Evolutionary conservation across 2,113 vertebrate genomes (phyloP).

Genomic region (Ochotona curzoniae): DNA sequence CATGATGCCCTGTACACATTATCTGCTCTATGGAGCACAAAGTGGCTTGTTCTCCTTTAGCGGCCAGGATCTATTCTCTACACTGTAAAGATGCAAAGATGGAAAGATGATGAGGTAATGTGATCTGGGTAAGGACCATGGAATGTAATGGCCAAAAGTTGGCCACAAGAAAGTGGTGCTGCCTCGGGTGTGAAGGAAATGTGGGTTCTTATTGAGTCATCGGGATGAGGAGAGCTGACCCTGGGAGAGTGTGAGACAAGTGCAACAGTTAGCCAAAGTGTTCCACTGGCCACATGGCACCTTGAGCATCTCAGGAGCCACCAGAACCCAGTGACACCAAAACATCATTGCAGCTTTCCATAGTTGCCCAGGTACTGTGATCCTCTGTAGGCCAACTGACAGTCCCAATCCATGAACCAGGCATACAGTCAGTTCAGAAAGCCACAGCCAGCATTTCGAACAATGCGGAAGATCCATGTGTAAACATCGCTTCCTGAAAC

Average conservation of each 20-base stretch:
- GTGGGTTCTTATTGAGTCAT: background rate
- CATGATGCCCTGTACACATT: background rate
- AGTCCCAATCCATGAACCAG: background rate
- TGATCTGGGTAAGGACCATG: background rate
- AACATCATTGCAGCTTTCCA: background rate
- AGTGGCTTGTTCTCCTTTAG: background rate
- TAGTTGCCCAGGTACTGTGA: background rate
- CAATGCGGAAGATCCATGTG: background rate
- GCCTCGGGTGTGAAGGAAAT: background rate
- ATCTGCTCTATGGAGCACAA: background rate
- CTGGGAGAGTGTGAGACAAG: background rate
- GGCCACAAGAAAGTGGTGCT: background rate
- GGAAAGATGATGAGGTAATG: background rate
- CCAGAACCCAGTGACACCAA: background rate
- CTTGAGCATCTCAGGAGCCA: background rate
- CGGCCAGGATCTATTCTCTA: background rate
- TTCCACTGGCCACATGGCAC: background rate
- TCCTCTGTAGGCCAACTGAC: background rate
- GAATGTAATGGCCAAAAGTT: background rate
- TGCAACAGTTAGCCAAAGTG: background rate
- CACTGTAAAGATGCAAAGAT: background rate
- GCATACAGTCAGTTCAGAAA: constrained; percentile 1
- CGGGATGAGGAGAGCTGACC: background rate
- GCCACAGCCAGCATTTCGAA: background rate
- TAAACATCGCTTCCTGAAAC: background rate